phyloP scores from a whole-genome alignment of 1,140 invertebrate species.

The Megathymus violae region DNA sequence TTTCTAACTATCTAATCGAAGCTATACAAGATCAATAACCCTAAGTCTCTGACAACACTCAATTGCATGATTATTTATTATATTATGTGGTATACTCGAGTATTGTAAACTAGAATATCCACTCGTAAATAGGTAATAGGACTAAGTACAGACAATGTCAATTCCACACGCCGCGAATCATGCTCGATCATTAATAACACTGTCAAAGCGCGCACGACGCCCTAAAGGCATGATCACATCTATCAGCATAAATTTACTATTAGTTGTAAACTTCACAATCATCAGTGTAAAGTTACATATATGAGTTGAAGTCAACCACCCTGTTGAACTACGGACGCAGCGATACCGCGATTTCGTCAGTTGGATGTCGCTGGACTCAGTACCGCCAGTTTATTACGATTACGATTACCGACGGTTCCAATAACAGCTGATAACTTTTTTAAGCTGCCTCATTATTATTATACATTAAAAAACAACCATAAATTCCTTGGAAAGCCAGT shows the following conservation, averaged over 20 bases:
- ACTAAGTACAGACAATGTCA: slow-evolving; percentile 41
- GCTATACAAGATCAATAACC: slow-evolving; percentile 10
- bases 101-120: not conserved
- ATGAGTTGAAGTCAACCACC: no score
- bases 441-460: no score
- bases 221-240: slow-evolving; percentile 28
- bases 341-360: no score
- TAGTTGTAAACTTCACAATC: slow-evolving; percentile 21
- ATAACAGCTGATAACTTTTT: no score
- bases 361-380: no score
- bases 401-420: no score
- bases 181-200: slow-evolving; percentile 58
- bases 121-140: slow-evolving; percentile 18
- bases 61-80: slow-evolving; percentile 20
- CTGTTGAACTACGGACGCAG: no score
- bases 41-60: slow-evolving; percentile 1
- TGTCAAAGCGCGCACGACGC: slow-evolving; percentile 57
- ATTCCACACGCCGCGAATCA: slow-evolving; percentile 43
- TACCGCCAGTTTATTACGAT: no score
- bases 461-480: no score
- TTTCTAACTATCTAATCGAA: not conserved
- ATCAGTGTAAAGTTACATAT: no score
- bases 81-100: not conserved
- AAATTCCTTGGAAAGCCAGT: no score
- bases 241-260: slow-evolving; percentile 29